phyloP scores from a whole-genome alignment of 2,113 vertebrate species.

The Neopipo cinnamomea region DNA sequence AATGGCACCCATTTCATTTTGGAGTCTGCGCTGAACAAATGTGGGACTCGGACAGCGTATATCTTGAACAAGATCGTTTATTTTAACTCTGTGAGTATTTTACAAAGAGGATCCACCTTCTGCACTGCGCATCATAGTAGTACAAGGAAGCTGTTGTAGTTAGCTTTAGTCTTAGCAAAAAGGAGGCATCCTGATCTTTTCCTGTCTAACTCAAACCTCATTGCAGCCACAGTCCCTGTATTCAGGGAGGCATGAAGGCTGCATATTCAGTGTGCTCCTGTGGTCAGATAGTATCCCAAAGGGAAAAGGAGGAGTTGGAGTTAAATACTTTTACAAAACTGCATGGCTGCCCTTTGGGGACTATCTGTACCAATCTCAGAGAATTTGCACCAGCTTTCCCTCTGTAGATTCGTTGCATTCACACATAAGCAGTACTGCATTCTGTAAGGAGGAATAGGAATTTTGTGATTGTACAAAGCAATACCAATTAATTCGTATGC shows the following conservation, averaged over 20 bases:
- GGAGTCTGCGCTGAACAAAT: conserved; percentile 83
- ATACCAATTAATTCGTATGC: not conserved
- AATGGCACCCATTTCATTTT: conserved; percentile 92
- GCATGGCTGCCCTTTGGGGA: not conserved
- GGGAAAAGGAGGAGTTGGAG: not conserved
- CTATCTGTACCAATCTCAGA: not conserved
- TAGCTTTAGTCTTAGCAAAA: not conserved
- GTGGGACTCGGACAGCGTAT: conserved; percentile 75
- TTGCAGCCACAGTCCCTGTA: not conserved
- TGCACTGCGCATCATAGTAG: not conserved
- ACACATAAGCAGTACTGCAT: not conserved
- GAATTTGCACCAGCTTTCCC: not conserved
- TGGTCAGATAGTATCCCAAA: not conserved
- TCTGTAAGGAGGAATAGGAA: not conserved
- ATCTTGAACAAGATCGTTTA: conserved; percentile 74
- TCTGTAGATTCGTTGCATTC: not conserved
- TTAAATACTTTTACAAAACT: not conserved
- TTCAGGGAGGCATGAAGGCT: not conserved
- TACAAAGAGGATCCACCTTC: not conserved
- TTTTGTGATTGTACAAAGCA: not conserved
- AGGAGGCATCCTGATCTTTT: not conserved
- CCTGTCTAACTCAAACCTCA: not conserved
- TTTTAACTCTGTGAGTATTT: conserved; percentile 88
- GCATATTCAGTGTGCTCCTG: not conserved
- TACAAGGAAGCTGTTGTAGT: not conserved